Conservation (phyloP, 1,140 invertebrate genomes). For the Ridgeia piscesae region DNA sequence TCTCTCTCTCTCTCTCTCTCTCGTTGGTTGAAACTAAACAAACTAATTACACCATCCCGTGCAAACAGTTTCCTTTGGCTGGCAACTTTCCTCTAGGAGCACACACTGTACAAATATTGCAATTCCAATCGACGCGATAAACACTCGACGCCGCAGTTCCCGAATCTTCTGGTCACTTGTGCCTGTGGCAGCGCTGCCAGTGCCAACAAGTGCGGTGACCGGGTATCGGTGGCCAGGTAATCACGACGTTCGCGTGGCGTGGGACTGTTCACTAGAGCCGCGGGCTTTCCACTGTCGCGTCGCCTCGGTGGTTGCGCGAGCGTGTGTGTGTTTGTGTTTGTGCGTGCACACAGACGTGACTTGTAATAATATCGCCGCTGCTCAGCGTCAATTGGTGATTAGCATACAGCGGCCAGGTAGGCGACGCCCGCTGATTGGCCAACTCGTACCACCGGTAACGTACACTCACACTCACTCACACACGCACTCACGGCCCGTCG, state of each 20-base stretch:
- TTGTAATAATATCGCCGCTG: not conserved
- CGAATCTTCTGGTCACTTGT: not conserved
- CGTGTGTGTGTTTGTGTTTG: not conserved
- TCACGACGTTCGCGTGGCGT: not conserved
- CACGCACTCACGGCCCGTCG: no score
- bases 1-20: not conserved
- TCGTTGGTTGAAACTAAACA: not conserved
- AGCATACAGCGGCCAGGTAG: not conserved
- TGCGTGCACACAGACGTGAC: not conserved
- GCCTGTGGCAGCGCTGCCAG: not conserved
- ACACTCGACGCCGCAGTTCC: not conserved
- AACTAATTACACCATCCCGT: not conserved
- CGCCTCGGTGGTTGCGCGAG: not conserved
- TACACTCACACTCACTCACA: no score
- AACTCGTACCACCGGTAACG: not conserved
- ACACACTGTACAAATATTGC: not conserved
- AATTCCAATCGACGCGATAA: not conserved
- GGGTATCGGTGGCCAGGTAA: not conserved
- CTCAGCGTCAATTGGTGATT: constrained; percentile 4
- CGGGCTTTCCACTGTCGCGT: not conserved
- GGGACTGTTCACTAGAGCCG: not conserved
- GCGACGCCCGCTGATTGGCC: not conserved
- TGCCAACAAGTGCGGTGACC: not conserved
- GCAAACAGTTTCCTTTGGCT: not conserved
- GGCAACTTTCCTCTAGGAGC: not conserved